Base-by-base conservation (phyloP, 2,113 vertebrate species). In the Macrotis lagotis region DNA sequence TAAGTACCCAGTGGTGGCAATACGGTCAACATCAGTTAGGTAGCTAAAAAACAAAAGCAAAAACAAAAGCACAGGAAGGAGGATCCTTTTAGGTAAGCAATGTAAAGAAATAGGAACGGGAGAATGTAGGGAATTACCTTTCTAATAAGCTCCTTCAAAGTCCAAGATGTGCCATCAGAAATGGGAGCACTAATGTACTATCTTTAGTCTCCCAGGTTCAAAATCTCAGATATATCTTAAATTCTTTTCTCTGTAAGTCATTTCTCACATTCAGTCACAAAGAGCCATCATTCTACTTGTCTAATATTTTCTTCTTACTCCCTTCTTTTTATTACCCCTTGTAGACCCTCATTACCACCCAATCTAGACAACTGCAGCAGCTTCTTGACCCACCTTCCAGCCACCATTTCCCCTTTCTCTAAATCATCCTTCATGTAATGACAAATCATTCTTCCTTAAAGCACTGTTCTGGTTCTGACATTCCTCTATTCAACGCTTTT, bases 21-120 rank as follows among this genome's bases (percentile, higher is more conserved):
- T 99, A 97, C 99, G 99, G 96, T 99, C 99, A 98, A 99, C 99
- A 51, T 99, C 99, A 0, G 98, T 99, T 98, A 99, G 99, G 97
- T 99, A 99, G 98, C 99, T 99, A 97, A 97, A 96, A 97, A 59
- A 51, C 90, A 98, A 59, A 97, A 59, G 88, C 91, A 91, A 91
- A 26, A 3, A 4, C 28, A 91, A 95, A 90, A 10, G 66, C 37
- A 50, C 25, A 83, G 66, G 95, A 44, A 88, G 90, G 3, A 28
- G 51, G 83, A 91, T 95, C 47, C 91, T 92, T 92, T 95, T 96
- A 92, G 96, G 92, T 74, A 50, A 91, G 91, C 52, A 96, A 94
- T 49, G 95, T 22, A 44, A 83, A 93, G 12, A 97, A 55, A 96
- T 0, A 92, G 19, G 66, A n/a, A 44, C n/a, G 19, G 37, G 16